Base-by-base conservation (phyloP, 2,797 vertebrate genomes). In the Coilia nasus region DNA sequence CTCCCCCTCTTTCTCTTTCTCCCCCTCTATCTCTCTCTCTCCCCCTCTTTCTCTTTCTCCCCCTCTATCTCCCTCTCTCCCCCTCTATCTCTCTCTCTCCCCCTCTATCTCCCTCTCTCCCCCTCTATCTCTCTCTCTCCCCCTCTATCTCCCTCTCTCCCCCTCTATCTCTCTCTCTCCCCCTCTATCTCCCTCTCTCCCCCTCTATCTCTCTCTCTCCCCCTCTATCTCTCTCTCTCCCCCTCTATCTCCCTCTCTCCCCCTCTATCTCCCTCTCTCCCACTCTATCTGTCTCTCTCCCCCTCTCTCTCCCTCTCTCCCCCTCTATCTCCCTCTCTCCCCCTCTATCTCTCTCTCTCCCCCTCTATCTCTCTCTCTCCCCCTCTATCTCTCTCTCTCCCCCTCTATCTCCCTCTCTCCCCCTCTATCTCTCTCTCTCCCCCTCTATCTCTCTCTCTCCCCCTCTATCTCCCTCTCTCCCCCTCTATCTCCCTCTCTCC, bases 191-290 rank as follows among this genome's bases (percentile, higher is more conserved):
- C 71, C 25, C 17, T 31, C 50, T 54, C 50, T 54, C 46, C 10
- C 46, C 10, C 6, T 54, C 2, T 54, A 2, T 54, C 50, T 12
- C 28, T 31, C 64, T 71, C 25, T 71, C 25, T 31, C 71, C 23
- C 17, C 14, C 89, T 92, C 89, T n/a, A n/a, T n/a, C n/a, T 31
- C 71, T 64, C 17, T 31, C 50, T 54, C 50, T 54, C 46, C 10
- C 46, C 10, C 6, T 54, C 2, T 54, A 2, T 54, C 50, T 12
- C 28, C 14, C 64, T 71, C 25, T 71, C 25, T 31, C 71, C 23
- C 17, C 14, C 89, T 92, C 89, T n/a, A n/a, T n/a, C n/a, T 31
- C 71, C 25, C 17, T 31, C 50, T 54, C 50, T 54, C 46, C 10
- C 46, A 4, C 6, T 54, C 2, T 54, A 2, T 54, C 50, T 12